phyloP scores from a whole-genome alignment of 92 coral and sea anemone species.

The Palythoa caribaeorum region DNA sequence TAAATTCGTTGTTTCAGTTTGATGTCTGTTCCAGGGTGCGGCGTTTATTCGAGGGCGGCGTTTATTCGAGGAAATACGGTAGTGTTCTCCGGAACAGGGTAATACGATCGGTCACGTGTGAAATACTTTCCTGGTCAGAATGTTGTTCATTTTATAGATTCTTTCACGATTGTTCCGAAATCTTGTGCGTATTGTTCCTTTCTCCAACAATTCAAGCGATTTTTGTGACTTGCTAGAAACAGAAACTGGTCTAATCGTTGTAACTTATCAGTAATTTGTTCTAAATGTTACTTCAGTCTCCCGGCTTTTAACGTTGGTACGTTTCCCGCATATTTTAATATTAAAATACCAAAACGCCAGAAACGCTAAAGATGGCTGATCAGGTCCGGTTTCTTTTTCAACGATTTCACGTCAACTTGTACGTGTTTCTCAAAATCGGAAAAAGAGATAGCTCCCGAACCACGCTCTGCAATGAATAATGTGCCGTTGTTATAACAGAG shows the following conservation, averaged over 20 bases:
- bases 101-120: too few species aligned
- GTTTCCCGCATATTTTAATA: slow-evolving; percentile 40
- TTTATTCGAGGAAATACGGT: too few species aligned
- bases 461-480: too few species aligned
- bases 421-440: slow-evolving; percentile 49
- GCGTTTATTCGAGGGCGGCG: too few species aligned
- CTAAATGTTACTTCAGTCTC: slow-evolving; percentile 51
- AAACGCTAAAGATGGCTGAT: slow-evolving; percentile 55
- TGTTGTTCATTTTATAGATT: too few species aligned
- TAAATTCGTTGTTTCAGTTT: too few species aligned
- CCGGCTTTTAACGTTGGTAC: slow-evolving; percentile 40
- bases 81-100: too few species aligned
- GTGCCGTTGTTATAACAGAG: too few species aligned
- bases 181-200: too few species aligned
- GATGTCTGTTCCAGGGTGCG: too few species aligned
- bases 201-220: slow-evolving; percentile 9
- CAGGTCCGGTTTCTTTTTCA: slow-evolving; percentile 53
- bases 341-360: not conserved
- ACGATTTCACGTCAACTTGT: slow-evolving; percentile 21
- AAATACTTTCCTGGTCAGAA: too few species aligned
- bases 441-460: slow-evolving; percentile 53
- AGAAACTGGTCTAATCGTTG: slow-evolving; percentile 40
- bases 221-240: slow-evolving; percentile 24
- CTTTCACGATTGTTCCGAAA: too few species aligned
- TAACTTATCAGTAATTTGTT: slow-evolving; percentile 41